phyloP scores from a whole-genome alignment of 2,888 invertebrate genomes.

The Ophion obscuratus region DNA sequence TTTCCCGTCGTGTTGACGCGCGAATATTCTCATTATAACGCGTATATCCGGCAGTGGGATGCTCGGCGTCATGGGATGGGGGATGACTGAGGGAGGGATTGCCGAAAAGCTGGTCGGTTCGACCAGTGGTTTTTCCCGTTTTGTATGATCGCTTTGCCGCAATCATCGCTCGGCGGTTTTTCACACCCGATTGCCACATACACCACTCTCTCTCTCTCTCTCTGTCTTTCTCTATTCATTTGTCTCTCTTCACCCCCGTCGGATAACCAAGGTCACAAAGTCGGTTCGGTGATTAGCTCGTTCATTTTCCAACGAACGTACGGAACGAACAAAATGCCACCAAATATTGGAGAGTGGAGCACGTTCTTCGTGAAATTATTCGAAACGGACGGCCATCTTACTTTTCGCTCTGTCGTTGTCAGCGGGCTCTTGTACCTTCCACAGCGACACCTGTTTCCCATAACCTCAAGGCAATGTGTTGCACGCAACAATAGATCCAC shows the following conservation, averaged over 20 bases:
- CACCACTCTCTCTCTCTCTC: conserved; percentile 1
- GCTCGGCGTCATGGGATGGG: conserved; percentile 15
- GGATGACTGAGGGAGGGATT: conserved; percentile 34
- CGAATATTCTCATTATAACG: conserved; percentile 65
- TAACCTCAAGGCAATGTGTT: too few species aligned
- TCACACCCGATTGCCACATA: conserved; percentile 71
- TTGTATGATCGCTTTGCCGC: conserved; percentile 65
- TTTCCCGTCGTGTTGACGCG: conserved; percentile 45
- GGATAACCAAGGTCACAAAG: conserved; percentile 61
- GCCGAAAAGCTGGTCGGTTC: conserved; percentile 54
- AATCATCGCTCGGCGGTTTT: conserved; percentile 74
- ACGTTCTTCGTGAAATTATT: neutral
- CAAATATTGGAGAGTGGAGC: conserved; percentile 5
- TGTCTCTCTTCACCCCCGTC: conserved; percentile 29
- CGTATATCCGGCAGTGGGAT: conserved; percentile 55
- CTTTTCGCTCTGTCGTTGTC: too few species aligned
- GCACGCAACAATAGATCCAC: too few species aligned
- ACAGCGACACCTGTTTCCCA: too few species aligned
- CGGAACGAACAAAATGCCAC: neutral
- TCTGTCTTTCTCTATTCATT: conserved; percentile 1
- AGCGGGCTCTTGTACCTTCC: too few species aligned
- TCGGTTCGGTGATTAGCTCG: conserved; percentile 45
- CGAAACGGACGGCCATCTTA: neutral
- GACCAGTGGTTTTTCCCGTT: conserved; percentile 61
- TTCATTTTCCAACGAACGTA: neutral